A percentile compares a stretch with the other conserved stretches of the same genome.
phyloP scores from a whole-genome alignment of 2,113 vertebrate genomes.

The Sceloporus undulatus region DNA sequence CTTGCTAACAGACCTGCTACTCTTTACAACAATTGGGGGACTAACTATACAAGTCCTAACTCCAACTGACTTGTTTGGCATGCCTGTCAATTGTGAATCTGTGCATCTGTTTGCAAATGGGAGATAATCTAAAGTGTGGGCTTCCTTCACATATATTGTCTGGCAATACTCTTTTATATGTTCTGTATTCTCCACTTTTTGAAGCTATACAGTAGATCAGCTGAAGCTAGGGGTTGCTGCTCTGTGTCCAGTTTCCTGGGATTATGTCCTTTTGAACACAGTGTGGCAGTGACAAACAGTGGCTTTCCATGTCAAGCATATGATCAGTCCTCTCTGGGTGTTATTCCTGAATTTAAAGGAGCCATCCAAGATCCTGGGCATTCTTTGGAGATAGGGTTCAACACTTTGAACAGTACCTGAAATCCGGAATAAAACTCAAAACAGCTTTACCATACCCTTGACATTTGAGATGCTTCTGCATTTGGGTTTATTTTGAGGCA shows the following conservation, averaged over 20 bases:
- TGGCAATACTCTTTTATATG: no score
- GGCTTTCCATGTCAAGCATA: no score
- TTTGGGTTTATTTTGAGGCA: no score
- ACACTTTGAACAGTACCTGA: no score
- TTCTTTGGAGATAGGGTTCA: no score
- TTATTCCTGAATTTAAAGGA: no score
- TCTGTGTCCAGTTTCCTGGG: not conserved
- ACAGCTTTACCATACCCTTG: no score
- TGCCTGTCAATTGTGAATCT: not conserved
- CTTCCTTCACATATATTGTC: not conserved
- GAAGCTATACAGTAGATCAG: not conserved
- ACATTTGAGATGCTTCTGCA: no score
- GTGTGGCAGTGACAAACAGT: no score
- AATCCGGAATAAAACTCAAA: no score
- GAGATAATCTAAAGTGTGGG: not conserved
- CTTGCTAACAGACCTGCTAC: not conserved
- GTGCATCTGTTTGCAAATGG: not conserved
- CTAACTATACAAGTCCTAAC: not conserved
- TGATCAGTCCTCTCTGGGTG: no score
- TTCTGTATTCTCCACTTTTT: not conserved
- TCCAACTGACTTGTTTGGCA: not conserved
- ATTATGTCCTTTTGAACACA: not conserved
- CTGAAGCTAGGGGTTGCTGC: not conserved
- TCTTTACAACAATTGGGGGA: not conserved
- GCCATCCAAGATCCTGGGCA: no score